Evolutionary conservation across 2,888 invertebrate genomes (phyloP).

Genomic region (Sarcophaga caerulescens): DNA sequence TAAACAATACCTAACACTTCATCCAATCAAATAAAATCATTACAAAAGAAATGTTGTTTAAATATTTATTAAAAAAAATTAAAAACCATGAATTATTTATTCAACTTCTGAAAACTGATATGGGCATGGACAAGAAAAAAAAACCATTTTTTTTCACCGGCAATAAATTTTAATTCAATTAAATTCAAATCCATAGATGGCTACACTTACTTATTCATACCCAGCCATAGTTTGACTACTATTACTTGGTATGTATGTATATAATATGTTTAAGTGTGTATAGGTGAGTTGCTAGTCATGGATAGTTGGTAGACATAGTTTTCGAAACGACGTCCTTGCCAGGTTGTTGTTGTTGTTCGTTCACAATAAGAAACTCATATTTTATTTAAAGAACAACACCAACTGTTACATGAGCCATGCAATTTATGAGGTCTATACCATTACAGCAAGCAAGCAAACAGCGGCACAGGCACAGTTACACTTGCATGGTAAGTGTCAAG

Average conservation of each 20-base stretch:
- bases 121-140: neutral
- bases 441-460: constrained; percentile 32
- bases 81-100: neutral
- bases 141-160: neutral
- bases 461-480: neutral
- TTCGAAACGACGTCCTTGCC: neutral
- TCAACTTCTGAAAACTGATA: neutral
- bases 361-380: constrained; percentile 44
- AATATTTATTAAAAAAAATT: neutral
- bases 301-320: constrained; percentile 6
- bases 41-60: neutral
- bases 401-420: constrained; percentile 49
- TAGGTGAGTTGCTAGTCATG: neutral
- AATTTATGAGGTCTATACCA: constrained; percentile 53
- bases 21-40: neutral
- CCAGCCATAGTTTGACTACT: neutral
- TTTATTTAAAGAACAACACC: constrained; percentile 50
- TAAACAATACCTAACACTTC: neutral
- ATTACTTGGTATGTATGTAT: neutral
- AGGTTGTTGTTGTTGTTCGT: neutral
- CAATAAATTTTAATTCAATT: constrained; percentile 43
- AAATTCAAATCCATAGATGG: constrained; percentile 22
- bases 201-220: neutral
- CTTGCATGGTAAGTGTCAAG: neutral
- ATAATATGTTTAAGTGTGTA: neutral